These are phyloP conservation scores for Geothlypis trichas DNA, from an alignment of 2,113 vertebrate genomes.

Conservation along the genomic window DNA sequence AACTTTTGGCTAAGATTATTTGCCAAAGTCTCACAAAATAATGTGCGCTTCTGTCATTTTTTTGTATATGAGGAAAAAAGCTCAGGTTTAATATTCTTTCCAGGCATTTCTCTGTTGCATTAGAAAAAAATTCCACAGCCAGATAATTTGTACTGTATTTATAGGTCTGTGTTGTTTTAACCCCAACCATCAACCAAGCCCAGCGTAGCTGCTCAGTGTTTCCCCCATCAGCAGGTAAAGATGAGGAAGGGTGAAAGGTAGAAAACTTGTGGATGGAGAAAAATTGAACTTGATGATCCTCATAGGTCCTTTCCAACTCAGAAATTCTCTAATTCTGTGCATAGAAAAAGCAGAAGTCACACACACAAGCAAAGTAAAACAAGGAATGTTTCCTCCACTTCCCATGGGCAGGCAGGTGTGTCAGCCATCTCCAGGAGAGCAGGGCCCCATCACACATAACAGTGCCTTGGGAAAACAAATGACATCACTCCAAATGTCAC, in stretches of 20 bases:
- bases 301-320: background rate
- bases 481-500: background rate
- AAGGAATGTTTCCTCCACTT: background rate
- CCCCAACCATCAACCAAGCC: no score
- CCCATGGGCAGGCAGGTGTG: background rate
- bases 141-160: background rate
- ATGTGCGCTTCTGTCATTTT: fast-evolving
- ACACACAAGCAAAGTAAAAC: background rate
- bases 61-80: background rate
- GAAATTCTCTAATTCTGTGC: background rate
- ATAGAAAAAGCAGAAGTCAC: background rate
- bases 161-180: background rate
- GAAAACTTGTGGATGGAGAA: background rate
- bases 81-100: background rate
- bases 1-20: background rate
- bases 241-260: background rate
- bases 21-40: background rate
- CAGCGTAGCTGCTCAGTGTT: background rate
- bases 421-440: no score
- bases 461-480: background rate
- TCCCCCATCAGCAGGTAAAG: background rate
- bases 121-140: background rate
- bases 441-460: no score
- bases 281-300: background rate
- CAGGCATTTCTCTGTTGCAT: background rate